Base-by-base conservation (phyloP, 1,140 invertebrate species). In the Mercenaria mercenaria region DNA sequence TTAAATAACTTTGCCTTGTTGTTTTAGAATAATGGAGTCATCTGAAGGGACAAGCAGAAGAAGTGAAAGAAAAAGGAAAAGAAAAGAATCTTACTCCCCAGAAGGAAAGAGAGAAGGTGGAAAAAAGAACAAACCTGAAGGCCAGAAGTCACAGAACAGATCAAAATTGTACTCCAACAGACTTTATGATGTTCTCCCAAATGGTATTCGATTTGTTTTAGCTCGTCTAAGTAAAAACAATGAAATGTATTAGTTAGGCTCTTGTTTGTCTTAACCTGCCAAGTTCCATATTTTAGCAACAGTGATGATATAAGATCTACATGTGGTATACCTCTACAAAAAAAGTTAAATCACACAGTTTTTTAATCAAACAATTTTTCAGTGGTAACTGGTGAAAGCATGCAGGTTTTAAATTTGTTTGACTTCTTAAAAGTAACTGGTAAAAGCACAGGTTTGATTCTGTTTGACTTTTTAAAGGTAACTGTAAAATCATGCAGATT, bases 31-130 rank as follows among this genome's bases (percentile, higher is more conserved):
- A 41, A 76, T 61, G 64, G 69, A 56, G 6, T 41, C 67, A 26
- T 74, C 41, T 18, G 74, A 77, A 77, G 20, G 37, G 10, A 34
- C 29, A 61, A 56, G 43, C 20, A 72, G 82, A 29, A 56, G 72
- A 41, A 87, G 84, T 87, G 84, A 76, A 43, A 52, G 84, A 59
- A 72, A 69, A n/a, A 76, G 84, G n/a, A 87, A 77, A 61, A 76
- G 72, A 47, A 87, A 77, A 72, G 69, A 87, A 77, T 72, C 67
- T 11, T 87, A 76, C 34, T 87, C 84, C 20, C 84, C 84, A 26
- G 84, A 87, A 52, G n/a, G 32, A 18, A 59, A 87, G 37, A 59
- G 37, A 59, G 69, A 76, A 52, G 83, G 47, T 23, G 15, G 20
- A 20, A 41, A 32, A 23, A 85, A 74, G 41, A 74, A 69, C 15